Evolutionary conservation across 2,797 vertebrate species (phyloP), one percentile per base, ranked within the genome.

Genomic region (Semotilus atromaculatus): DNA sequence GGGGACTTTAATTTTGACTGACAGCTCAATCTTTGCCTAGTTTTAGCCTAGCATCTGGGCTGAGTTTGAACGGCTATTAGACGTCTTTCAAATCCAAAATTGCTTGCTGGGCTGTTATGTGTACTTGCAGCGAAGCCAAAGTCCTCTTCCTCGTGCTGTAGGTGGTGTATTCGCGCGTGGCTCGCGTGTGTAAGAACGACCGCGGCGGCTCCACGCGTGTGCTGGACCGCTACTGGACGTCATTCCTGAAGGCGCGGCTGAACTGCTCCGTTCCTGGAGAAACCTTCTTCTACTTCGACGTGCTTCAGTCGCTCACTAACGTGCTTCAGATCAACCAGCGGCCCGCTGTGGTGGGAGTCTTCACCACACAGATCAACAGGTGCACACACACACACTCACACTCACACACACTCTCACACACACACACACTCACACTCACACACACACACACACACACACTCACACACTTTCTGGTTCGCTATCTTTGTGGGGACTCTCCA

Each of bases 341-440:
- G 55, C 97, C 97, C 0, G 96, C 94, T 0, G 96, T 99, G 81
- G 93, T 99, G 0, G 98, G 97, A 0, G 96, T 99, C n/a, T 99
- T 99, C 89, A 99, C 98, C 89, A 99, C 98, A 0, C 98, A 99
- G 92, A 95, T 96, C 83, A 99, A 99, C 95, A 99, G 98, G 98
- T 98, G 85, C 51, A 66, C 51, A 31, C 6, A 31, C 7, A 13
- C 26, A 29, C 60, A 16, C 23, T 60, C 16, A 6, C 16, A 6
- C 45, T 16, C 45, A 16, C 45, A 48, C 45, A 34, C 31, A 36
- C 31, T 2, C 16, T 4, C 23, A 58, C 1, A 10, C 43, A 60
- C 1, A 53, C n/a, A 62, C 18, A 26, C 19, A 5, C 21, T 3
- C 19, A 13, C 26, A 7, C 11, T 16, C 55, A 31, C 31, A 31